phyloP scores from a whole-genome alignment of 1,140 invertebrate genomes.

The Euwallacea similis region DNA sequence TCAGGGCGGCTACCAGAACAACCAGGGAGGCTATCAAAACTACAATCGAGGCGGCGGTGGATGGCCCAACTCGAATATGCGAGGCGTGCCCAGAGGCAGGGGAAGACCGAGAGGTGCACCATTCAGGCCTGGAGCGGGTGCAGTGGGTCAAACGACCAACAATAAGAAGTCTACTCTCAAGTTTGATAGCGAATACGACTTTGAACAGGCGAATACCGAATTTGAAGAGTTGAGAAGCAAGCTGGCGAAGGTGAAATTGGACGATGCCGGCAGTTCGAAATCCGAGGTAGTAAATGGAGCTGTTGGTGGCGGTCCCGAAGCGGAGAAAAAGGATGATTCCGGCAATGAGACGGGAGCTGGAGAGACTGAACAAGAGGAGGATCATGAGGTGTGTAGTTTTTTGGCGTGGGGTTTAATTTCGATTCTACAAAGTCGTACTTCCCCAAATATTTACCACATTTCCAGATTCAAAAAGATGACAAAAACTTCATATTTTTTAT shows the following conservation, averaged over 20 bases:
- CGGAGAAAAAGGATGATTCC: slow-evolving; percentile 81
- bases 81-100: slow-evolving; percentile 16
- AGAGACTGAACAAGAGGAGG: slow-evolving; percentile 76
- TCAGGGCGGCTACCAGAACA: slow-evolving; percentile 43
- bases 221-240: slow-evolving; percentile 91
- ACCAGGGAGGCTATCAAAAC: slow-evolving; percentile 49
- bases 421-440: no score
- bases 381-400: slow-evolving; percentile 55
- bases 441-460: no score
- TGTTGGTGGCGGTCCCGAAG: slow-evolving; percentile 53
- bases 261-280: slow-evolving; percentile 43
- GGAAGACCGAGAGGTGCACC: slow-evolving; percentile 5
- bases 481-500: no score
- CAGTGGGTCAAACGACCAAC: slow-evolving; percentile 2
- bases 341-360: slow-evolving; percentile 81
- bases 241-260: slow-evolving; percentile 70
- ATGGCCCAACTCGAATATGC: neutral
- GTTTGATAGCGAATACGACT: slow-evolving; percentile 96
- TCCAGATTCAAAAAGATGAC: no score
- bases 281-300: slow-evolving; percentile 44
- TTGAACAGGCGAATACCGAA: slow-evolving; percentile 95
- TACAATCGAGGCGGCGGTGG: slow-evolving; percentile 49
- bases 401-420: no score
- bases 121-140: slow-evolving; percentile 22
- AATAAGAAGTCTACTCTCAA: slow-evolving; percentile 59